Evolutionary conservation across 2,888 invertebrate genomes (phyloP), one percentile per base, ranked within the genome.

Genomic region (Melipona bicolor): DNA sequence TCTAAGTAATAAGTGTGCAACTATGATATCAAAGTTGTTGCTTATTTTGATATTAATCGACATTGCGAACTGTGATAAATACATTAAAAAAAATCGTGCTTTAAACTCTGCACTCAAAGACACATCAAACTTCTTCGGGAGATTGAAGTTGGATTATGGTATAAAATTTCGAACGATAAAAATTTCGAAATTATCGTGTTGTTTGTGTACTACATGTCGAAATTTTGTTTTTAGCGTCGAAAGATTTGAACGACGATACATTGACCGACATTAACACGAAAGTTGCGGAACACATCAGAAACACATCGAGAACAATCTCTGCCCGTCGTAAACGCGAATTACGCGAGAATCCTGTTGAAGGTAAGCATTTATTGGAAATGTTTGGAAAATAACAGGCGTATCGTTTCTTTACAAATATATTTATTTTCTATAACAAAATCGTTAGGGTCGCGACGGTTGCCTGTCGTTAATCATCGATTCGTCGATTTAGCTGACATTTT

Each of bases 141-240:
- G 87, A 77, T 79, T 92, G 24, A 89, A 79, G 72, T 68, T 49
- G 6, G 54, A 89, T 24, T 82, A 90, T 62, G 92, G 92, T 92
- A 90, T 50, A 70, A 80, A 79, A 27, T 64, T 69, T 43, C 3
- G 15, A 43, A 13, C 43, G 15, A 24, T 32, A 24, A 13, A 24
- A 19, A 9, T 43, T 36, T 43, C n/a, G 24, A 49, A 70, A 11
- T 72, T 0, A 50, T 64, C 62, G 19, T 24, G 15, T 43, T 68
- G 21, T 15, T 43, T n/a, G 0, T 49, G 67, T 54, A 69, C 72
- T 49, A 71, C 27, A 32, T 62, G 52, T 65, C 27, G 19, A 67
- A 74, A 80, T 61, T 43, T 54, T n/a, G 21, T 56, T 86, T 89
- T 70, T 54, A 89, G 86, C 11, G 3, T 59, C 59, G 17, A 21